These are phyloP conservation scores for Prunella fulvescens DNA, from an alignment of 2,113 vertebrate genomes.

Conservation along the genomic window DNA sequence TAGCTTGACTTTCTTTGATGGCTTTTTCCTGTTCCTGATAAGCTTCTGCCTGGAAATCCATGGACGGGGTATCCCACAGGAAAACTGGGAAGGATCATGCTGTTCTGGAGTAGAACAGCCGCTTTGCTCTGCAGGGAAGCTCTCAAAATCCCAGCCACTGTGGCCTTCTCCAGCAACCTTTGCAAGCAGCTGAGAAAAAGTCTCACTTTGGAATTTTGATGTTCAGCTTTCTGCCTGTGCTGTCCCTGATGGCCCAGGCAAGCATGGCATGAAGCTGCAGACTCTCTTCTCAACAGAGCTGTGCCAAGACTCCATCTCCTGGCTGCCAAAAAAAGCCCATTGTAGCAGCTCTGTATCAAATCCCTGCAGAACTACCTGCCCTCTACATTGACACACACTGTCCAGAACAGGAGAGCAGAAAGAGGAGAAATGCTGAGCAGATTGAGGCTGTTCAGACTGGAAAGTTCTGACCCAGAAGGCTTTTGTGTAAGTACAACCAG, in stretches of 20 bases:
- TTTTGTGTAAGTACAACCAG: neutral
- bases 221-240: accelerated
- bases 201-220: neutral
- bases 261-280: neutral
- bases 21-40: neutral
- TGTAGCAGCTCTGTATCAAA: neutral
- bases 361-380: neutral
- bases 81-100: neutral
- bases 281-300: neutral
- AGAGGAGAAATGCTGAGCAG: neutral
- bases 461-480: neutral
- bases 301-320: neutral
- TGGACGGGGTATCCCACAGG: neutral
- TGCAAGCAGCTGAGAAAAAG: neutral
- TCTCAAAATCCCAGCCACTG: neutral
- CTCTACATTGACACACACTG: neutral
- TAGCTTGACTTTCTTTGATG: neutral
- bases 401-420: neutral
- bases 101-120: neutral
- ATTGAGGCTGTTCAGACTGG: neutral
- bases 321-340: neutral
- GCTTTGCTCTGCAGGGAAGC: neutral
- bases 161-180: neutral
- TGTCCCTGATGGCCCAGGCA: neutral
- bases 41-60: conserved; percentile 2